Percentiles rank a stretch among this genome's conserved stretches.
Conservation (phyloP, 2,113 vertebrate species). For the Sminthopsis crassicaudata region DNA sequence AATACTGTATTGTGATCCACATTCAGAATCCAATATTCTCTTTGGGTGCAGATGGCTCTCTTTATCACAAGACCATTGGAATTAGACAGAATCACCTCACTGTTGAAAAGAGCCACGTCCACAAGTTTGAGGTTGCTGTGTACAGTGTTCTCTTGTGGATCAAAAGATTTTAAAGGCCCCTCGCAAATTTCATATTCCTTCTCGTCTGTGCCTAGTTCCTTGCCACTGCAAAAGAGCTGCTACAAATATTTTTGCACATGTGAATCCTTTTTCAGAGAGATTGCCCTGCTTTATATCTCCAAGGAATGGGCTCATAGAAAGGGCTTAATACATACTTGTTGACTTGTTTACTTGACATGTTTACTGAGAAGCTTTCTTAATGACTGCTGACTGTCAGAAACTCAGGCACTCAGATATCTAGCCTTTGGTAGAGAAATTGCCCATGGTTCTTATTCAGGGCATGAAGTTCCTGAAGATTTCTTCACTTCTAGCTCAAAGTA, state of each 20-base stretch:
- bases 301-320: not conserved
- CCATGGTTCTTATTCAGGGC: not conserved
- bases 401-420: not conserved
- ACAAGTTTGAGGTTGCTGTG: too few species aligned
- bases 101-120: too few species aligned
- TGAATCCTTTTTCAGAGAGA: not conserved
- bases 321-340: not conserved
- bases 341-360: not conserved
- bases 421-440: not conserved
- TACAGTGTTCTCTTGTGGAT: not conserved
- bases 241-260: too few species aligned
- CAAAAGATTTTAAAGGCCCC: not conserved
- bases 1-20: too few species aligned
- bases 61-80: too few species aligned
- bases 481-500: not conserved
- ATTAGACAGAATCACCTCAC: too few species aligned
- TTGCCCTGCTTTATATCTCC: not conserved
- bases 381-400: too few species aligned
- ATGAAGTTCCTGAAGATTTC: not conserved
- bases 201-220: not conserved
- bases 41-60: too few species aligned
- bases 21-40: too few species aligned
- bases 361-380: too few species aligned
- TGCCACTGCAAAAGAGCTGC: too few species aligned
- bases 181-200: not conserved